Evolutionary conservation across 2,113 vertebrate genomes (phyloP), one percentile per base, ranked within the genome.

Genomic region (Pygoscelis antarcticus): DNA sequence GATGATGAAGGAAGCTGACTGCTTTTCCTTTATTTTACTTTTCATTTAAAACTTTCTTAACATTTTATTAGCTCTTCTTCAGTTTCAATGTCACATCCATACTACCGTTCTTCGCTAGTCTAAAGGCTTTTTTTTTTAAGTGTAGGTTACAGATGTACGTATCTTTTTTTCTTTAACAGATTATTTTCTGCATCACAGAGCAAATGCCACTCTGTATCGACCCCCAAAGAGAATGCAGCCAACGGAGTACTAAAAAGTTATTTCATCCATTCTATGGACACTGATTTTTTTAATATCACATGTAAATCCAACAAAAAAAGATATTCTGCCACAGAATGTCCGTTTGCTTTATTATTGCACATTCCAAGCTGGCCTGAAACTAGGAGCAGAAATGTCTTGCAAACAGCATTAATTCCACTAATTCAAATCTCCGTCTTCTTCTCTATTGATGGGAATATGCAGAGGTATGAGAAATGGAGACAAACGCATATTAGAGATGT

Each of bases 131-230:
- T 70, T 36, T 72, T 70, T 84, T 79, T 10, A 75, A 58, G 55
- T 49, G 11, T 52, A 72, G 64, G 87, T 96, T 96, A 91, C 89
- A 92, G 69, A 76, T 60, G 34, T 92, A 82, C 4, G 1, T 68
- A 68, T 58, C 40, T 83, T 90, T 80, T 89, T 96, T 94, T 69
- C 81, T 92, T 90, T 76, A 97, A 93, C 87, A 95, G 96, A 97
- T 96, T 96, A 94, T 97, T 97, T 97, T 97, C 97, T 95, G 92
- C 93, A 95, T 94, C 71, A 70, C 51, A 87, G 95, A 96, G 69
- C 89, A 97, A 95, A 96, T 82, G 89, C 65, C 77, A 78, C 66
- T 92, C 61, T 83, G 52, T 91, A 96, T 81, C 32, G 38, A 93
- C 91, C 82, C 78, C 89, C 77, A 88, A 95, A 89, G 66, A 91